phyloP scores from a whole-genome alignment of 2,113 vertebrate species.

The Perognathus longimembris region DNA sequence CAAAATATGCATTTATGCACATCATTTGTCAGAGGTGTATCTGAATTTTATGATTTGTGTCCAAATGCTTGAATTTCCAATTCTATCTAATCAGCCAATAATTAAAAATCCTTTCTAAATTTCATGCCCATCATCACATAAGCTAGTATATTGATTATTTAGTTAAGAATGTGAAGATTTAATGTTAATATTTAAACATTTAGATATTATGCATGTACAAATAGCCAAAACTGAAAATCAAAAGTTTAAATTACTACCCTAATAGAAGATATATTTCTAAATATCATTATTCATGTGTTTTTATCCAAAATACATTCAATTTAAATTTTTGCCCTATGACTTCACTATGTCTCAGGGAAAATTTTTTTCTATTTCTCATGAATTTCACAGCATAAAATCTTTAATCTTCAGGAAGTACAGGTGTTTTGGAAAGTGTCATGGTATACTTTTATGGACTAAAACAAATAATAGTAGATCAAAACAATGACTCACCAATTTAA shows the following conservation, averaged over 20 bases:
- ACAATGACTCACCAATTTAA: not conserved
- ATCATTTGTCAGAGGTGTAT: not conserved
- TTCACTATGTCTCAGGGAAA: slow-evolving; percentile 11
- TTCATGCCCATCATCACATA: not conserved
- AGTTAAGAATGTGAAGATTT: slow-evolving; percentile 3
- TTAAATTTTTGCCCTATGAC: not conserved
- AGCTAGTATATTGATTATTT: not conserved
- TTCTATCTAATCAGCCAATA: not conserved
- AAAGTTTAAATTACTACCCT: not conserved
- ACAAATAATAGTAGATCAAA: slow-evolving; percentile 9
- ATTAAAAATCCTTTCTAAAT: slow-evolving; percentile 1
- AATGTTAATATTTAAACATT: not conserved
- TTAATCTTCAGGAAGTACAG: not conserved
- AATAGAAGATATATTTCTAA: not conserved
- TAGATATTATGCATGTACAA: not conserved
- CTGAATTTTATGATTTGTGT: slow-evolving; percentile 5
- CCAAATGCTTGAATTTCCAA: not conserved
- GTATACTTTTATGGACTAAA: not conserved
- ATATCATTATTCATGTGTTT: not conserved
- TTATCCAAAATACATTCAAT: not conserved
- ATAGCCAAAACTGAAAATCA: not conserved
- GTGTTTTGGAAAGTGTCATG: not conserved
- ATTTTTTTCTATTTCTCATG: not conserved
- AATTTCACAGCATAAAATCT: not conserved
- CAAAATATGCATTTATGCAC: not conserved